A percentile compares a stretch with the other conserved stretches of the same genome.
phyloP scores from a whole-genome alignment of 2,888 invertebrate species.

The Nemoura dubitans region DNA sequence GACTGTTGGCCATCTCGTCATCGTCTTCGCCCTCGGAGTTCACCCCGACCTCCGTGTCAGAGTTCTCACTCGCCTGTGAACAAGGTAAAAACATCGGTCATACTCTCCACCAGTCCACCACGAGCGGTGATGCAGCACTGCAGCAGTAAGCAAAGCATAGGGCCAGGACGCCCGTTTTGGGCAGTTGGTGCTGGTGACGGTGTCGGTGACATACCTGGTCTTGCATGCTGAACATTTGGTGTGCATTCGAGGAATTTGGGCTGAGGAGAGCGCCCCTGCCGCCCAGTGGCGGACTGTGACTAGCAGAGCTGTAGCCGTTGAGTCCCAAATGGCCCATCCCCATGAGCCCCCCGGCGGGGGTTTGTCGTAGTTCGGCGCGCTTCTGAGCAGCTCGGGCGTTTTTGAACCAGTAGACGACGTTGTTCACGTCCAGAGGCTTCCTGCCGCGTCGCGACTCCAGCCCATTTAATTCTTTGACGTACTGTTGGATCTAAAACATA shows the following conservation, averaged over 20 bases:
- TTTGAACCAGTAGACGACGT: conserved; percentile 97
- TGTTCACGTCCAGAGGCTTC: conserved; percentile 93
- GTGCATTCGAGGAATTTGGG: conserved; percentile 15
- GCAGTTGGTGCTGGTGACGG: background rate
- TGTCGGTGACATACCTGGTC: conserved; percentile 48
- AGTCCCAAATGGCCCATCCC: conserved; percentile 54
- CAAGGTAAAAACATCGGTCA: too few relatives aligned
- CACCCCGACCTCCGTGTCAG: conserved; percentile 65
- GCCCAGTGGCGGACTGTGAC: conserved; percentile 66
- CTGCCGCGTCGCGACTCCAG: conserved; percentile 91
- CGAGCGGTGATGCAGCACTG: too few relatives aligned
- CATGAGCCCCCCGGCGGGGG: conserved; percentile 22
- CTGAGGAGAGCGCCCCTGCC: conserved; percentile 37
- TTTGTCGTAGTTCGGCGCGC: conserved; percentile 71
- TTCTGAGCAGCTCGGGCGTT: conserved; percentile 96
- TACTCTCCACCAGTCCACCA: too few relatives aligned
- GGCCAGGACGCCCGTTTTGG: too few relatives aligned
- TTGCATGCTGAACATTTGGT: conserved; percentile 39
- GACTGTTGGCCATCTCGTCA: conserved; percentile 55
- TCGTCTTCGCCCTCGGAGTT: conserved; percentile 75
- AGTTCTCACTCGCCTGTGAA: conserved; percentile 45
- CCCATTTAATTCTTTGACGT: conserved; percentile 92
- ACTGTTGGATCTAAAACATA: conserved; percentile 79
- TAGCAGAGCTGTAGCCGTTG: conserved; percentile 72
- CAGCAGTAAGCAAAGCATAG: too few relatives aligned